Evolutionary conservation across 2,797 vertebrate species (phyloP).

Genomic region (Oreortyx pictus): DNA sequence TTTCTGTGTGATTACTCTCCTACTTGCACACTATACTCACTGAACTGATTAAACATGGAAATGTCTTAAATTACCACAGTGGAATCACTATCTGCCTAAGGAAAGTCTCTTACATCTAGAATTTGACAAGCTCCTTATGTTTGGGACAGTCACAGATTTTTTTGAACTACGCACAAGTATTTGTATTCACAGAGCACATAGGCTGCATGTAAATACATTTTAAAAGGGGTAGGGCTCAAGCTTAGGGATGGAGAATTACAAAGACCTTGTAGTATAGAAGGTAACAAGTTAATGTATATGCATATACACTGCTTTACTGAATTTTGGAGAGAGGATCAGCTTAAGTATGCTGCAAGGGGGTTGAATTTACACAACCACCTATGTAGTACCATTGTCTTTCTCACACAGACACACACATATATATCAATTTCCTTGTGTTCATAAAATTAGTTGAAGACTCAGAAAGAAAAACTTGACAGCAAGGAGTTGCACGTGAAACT

Average conservation of each 20-base stretch:
- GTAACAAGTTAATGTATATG: not conserved
- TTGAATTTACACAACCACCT: not conserved
- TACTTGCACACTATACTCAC: not conserved
- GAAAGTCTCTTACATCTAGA: not conserved
- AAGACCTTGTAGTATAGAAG: not conserved
- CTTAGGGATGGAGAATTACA: not conserved
- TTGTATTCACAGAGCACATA: not conserved
- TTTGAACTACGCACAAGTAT: not conserved
- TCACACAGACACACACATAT: not conserved
- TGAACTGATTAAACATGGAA: not conserved
- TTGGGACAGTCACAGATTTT: not conserved
- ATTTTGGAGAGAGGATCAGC: not conserved
- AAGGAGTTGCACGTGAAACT: constrained; percentile 89
- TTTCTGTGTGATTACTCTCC: not conserved
- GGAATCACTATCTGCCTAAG: not conserved
- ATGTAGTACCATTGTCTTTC: not conserved
- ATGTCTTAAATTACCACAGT: not conserved
- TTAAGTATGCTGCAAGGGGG: not conserved
- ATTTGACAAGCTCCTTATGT: not conserved
- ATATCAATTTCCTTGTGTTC: not conserved
- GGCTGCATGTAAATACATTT: not conserved
- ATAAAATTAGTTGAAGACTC: constrained; percentile 84
- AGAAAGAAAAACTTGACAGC: constrained; percentile 89
- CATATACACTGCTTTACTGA: not conserved
- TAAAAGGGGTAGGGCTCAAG: not conserved